Conservation (phyloP, 2,113 vertebrate genomes). For the Rattus rattus region DNA sequence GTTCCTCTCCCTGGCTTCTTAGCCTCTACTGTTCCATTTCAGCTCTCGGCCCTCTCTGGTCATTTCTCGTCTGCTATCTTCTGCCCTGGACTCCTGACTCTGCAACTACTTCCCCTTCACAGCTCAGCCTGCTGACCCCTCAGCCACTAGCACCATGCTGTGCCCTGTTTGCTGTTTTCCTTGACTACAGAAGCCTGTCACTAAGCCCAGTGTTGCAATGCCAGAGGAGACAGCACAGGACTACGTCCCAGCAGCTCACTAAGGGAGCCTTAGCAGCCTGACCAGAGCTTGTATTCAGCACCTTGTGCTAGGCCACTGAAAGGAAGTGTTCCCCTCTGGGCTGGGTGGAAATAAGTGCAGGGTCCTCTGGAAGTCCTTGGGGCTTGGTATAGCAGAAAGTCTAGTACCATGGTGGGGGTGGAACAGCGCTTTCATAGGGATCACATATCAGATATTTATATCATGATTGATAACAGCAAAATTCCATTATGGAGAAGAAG, state of each 20-base stretch:
- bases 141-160: too few relatives aligned
- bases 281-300: neutral
- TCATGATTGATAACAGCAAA: neutral
- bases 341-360: neutral
- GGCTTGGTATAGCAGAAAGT: neutral
- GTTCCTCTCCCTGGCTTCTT: neutral
- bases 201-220: neutral
- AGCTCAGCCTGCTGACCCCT: neutral
- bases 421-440: neutral
- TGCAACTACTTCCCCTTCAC: neutral
- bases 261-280: neutral
- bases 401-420: neutral
- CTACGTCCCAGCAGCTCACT: too few relatives aligned
- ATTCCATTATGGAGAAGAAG: neutral
- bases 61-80: neutral
- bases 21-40: neutral
- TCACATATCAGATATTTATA: neutral
- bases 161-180: neutral
- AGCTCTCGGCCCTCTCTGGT: neutral
- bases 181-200: neutral
- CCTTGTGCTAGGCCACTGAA: neutral
- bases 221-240: neutral
- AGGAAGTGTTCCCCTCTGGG: neutral
- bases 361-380: neutral
- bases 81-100: neutral